These are phyloP conservation scores for Drosophila aff. DNA, from an alignment of 1,140 invertebrate species.

Conservation along the genomic window DNA sequence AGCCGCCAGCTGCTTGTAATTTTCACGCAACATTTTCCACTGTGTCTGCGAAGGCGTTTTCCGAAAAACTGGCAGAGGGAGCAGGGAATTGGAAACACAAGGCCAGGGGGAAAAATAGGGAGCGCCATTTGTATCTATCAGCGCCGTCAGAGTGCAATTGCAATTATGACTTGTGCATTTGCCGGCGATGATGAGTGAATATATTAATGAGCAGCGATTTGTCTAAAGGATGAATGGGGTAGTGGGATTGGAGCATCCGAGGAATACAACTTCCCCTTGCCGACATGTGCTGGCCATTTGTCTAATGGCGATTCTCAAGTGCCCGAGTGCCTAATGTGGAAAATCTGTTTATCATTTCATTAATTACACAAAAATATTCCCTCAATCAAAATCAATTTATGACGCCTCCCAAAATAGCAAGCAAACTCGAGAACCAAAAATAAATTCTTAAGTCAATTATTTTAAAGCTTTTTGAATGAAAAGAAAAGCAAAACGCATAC, in stretches of 20 bases:
- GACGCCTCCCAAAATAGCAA: conserved; percentile 13
- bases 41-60: conserved; percentile 60
- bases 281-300: conserved; percentile 58
- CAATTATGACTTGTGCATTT: conserved; percentile 76
- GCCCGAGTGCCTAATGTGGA: conserved; percentile 54
- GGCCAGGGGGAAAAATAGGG: conserved; percentile 14
- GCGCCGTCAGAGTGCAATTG: conserved; percentile 72
- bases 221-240: conserved; percentile 47
- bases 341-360: conserved; percentile 73
- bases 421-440: conserved; percentile 1
- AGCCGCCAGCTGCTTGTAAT: conserved; percentile 76
- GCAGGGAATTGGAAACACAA: not conserved
- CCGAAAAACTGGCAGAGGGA: conserved; percentile 6
- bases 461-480: not conserved
- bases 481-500: not conserved
- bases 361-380: conserved; percentile 58
- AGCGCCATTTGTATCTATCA: conserved; percentile 74
- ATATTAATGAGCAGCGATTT: conserved; percentile 83
- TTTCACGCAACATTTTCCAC: conserved; percentile 80
- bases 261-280: conserved; percentile 2
- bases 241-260: not conserved
- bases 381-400: conserved; percentile 47
- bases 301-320: conserved; percentile 64
- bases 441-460: not conserved
- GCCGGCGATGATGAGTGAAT: conserved; percentile 75